Conservation (phyloP, 1,140 invertebrate species). For the Drosophila albomicans region DNA sequence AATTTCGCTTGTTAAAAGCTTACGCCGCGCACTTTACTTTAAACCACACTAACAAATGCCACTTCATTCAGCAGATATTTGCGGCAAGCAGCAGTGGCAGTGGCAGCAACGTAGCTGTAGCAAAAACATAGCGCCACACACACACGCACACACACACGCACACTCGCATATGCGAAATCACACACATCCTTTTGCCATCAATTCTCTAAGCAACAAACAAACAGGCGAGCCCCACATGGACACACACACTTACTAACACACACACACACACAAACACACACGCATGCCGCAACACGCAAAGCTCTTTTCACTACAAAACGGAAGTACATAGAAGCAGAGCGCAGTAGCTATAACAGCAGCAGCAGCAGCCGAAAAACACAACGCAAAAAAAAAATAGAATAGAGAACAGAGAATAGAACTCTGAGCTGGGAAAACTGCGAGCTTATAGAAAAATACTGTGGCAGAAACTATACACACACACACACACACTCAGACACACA, state of each 20-base stretch:
- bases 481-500: slow-evolving; percentile 27
- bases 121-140: slow-evolving; percentile 47
- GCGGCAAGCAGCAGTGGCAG: slow-evolving; percentile 58
- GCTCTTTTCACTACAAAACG: slow-evolving; percentile 82
- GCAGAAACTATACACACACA: slow-evolving; percentile 69
- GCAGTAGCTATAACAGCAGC: slow-evolving; percentile 52
- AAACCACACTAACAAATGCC: slow-evolving; percentile 76
- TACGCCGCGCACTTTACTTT: slow-evolving; percentile 76
- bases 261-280: slow-evolving; percentile 43
- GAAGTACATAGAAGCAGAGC: slow-evolving; percentile 73
- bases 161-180: slow-evolving; percentile 67
- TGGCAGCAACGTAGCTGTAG: slow-evolving; percentile 18
- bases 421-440: slow-evolving; percentile 55
- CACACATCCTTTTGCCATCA: slow-evolving; percentile 82
- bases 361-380: slow-evolving; percentile 66
- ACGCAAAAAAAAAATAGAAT: slow-evolving; percentile 14
- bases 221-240: slow-evolving; percentile 56
- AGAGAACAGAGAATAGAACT: slow-evolving; percentile 16
- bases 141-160: slow-evolving; percentile 31
- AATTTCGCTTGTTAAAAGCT: slow-evolving; percentile 79
- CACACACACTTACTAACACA: slow-evolving; percentile 21
- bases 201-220: slow-evolving; percentile 83
- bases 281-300: slow-evolving; percentile 76
- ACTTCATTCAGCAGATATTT: slow-evolving; percentile 81
- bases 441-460: slow-evolving; percentile 80